Evolutionary conservation across 23 tunicate species (phyloP), one percentile per base, ranked within the genome.

Genomic region (Ascidia mentula): DNA sequence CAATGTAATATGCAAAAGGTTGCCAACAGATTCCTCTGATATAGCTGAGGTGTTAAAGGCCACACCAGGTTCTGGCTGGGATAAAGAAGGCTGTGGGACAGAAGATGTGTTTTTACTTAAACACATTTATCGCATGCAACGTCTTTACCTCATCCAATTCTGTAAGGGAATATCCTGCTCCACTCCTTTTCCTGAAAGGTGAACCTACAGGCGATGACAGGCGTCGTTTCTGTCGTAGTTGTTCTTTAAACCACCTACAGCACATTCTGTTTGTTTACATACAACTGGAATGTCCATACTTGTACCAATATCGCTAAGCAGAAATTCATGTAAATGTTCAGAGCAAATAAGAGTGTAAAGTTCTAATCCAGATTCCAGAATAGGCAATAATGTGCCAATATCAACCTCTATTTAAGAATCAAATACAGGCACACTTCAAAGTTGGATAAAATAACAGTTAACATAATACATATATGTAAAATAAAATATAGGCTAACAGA

Each of bases 31-130:
- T 34, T 77, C 81, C 30, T 89, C 89, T 18, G 97, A 91, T 18
- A 91, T 81, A 4, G 46, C 84, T 1, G 82, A 37, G 20, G 81
- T 37, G 31, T 32, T 42, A 69, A 73, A 71, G 38, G 70, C 45
- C 0, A 91, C 7, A 9, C 89, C 85, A 28, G 97, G 97, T 39
- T 91, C 97, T 0, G 97, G 97, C 40, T 91, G 97, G 31, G 97
- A 81, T 6, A 71, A 77, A 31, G 97, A 82, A 18, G 36, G 3
- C 97, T 91, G 71, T 76, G 59, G 46, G 40, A 38, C 2, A 36
- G 32, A 42, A 53, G 65, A 5, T 53, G 65, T 53, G 13, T 3
- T 53, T 53, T 5, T 3, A 3, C 4, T 53, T 9, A 9, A 28
- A 53, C 22, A 53, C 24, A 53, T 53, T 5, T 28, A 53, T 20